Evolutionary conservation across 2,797 vertebrate genomes (phyloP), one percentile per base, ranked within the genome.

Genomic region (Coreius guichenoti): DNA sequence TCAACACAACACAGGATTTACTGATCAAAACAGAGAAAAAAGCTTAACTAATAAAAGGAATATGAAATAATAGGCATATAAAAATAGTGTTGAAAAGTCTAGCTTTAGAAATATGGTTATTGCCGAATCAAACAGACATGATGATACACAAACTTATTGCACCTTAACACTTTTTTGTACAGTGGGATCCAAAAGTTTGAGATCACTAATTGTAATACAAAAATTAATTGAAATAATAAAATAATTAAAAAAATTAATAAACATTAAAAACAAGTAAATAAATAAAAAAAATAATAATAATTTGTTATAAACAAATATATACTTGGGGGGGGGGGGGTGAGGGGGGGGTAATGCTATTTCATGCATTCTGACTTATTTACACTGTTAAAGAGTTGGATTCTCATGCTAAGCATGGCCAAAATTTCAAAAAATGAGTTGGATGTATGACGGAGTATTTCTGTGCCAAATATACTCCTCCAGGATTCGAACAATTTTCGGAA

Each of bases 1-100:
- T 51, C 72, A 49, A 72, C 19, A 74, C 12, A 61, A 82, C 45
- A 67, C 78, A 49, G 61, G 9, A 47, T 33, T 65, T 67, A 67
- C 26, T 49, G 78, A 80, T 80, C 61, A 49, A 67, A 49, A 43
- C 14, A 61, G 23, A 26, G 23, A 47, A 29, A 80, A 80, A 33
- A 8, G 0, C 43, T 45, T 5, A 31, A 23, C 23, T 63, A 67
- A 33, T 80, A 67, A 67, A 80, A 23, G 26, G 78, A 80, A 80
- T 80, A 80, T 31, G 43, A 49, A 67, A 80, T 31, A 19, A 80
- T 29, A 65, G 21, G 36, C 23, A 26, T 9, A 65, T 61, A 39
- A 29, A 29, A 61, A 3, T 21, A 58, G 36, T 11, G 14, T 63
- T 45, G 8, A 31, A 47, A 80, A 29, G 14, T 54, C 16, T 47